phyloP scores from a whole-genome alignment of 2,888 invertebrate species.

The Archaeoteleia sp. region DNA sequence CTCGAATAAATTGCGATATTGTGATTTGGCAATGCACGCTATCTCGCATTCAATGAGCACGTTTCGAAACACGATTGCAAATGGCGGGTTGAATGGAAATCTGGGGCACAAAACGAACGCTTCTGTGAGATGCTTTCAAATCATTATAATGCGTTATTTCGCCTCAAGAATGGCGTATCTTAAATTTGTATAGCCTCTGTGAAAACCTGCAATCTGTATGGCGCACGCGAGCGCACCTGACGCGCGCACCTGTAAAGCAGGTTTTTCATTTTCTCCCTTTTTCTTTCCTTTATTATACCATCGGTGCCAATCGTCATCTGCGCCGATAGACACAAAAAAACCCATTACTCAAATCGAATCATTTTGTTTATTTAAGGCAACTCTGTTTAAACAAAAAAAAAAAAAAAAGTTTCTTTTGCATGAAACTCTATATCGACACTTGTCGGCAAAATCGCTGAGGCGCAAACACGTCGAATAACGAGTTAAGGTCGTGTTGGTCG shows the following conservation, averaged over 20 bases:
- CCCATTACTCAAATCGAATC: no score
- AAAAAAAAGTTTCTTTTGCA: no score
- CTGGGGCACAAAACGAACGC: slow-evolving; percentile 33
- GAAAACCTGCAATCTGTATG: slow-evolving; percentile 38
- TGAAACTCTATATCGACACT: no score
- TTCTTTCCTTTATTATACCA: slow-evolving; percentile 23
- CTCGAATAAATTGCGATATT: not conserved
- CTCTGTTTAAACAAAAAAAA: no score
- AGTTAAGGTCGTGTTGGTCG: no score
- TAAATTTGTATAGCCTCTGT: slow-evolving; percentile 28
- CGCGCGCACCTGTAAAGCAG: slow-evolving; percentile 45
- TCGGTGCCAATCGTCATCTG: not conserved
- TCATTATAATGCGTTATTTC: slow-evolving; percentile 45
- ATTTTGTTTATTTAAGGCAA: no score
- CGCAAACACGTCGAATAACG: no score
- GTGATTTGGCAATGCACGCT: not conserved
- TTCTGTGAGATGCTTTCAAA: slow-evolving; percentile 33
- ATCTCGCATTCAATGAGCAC: not conserved
- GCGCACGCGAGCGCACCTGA: slow-evolving; percentile 49
- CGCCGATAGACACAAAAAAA: no score
- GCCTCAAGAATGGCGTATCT: slow-evolving; percentile 38
- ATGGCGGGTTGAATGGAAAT: slow-evolving; percentile 20
- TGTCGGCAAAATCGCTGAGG: no score
- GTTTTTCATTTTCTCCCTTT: slow-evolving; percentile 28
- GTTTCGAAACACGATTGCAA: not conserved